phyloP scores from a whole-genome alignment of 2,797 vertebrate genomes.

The Pagetopsis macropterus region DNA sequence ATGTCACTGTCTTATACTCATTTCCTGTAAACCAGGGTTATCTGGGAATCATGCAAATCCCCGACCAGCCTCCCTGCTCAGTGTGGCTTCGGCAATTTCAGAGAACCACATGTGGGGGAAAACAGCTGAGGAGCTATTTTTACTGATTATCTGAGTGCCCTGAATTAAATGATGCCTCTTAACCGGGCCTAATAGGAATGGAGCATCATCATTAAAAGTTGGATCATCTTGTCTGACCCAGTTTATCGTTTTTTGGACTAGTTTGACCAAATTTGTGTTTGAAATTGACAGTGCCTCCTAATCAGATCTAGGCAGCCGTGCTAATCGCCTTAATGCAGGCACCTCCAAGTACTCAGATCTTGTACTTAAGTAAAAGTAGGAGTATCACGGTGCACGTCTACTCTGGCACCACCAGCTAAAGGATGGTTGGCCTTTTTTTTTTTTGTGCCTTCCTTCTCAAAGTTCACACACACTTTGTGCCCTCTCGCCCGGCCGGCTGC shows the following conservation, averaged over 20 bases:
- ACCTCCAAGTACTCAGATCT: slow-evolving; percentile 12
- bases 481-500: slow-evolving; percentile 35
- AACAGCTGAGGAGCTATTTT: slow-evolving; percentile 42
- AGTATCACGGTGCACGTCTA: background rate
- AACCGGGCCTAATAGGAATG: slow-evolving; percentile 33
- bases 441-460: slow-evolving; percentile 28
- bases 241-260: slow-evolving; percentile 10
- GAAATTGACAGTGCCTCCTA: background rate
- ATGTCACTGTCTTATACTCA: background rate
- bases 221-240: slow-evolving; percentile 20
- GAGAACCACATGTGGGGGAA: slow-evolving; percentile 9
- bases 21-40: background rate
- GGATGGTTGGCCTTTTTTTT: slow-evolving; percentile 38
- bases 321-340: slow-evolving; percentile 24
- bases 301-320: slow-evolving; percentile 3
- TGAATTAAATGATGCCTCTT: slow-evolving; percentile 43
- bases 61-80: slow-evolving; percentile 12
- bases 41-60: background rate
- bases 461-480: slow-evolving; percentile 37
- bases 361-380: background rate
- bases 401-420: slow-evolving; percentile 27
- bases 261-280: slow-evolving; percentile 23
- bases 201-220: slow-evolving; percentile 26
- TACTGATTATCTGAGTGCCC: slow-evolving; percentile 53
- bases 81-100: slow-evolving; percentile 23